phyloP scores from a whole-genome alignment of 2,888 invertebrate species.

The Tanypteryx hageni region DNA sequence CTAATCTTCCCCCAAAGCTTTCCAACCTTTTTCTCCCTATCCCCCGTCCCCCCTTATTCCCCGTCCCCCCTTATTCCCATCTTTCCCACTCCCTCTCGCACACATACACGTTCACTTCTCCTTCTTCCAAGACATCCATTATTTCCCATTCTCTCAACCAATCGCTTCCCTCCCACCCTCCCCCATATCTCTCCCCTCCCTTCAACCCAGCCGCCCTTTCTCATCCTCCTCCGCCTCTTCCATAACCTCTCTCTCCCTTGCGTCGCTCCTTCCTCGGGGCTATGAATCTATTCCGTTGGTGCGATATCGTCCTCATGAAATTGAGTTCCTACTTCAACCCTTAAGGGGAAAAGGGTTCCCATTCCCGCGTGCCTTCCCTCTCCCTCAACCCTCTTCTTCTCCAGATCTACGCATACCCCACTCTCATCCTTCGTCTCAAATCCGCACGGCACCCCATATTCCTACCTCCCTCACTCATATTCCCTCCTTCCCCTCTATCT shows the following conservation, averaged over 20 bases:
- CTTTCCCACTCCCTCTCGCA: background rate
- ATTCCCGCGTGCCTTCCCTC: background rate
- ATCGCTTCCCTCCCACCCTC: slow-evolving; percentile 17
- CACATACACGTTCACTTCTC: background rate
- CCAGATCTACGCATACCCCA: background rate
- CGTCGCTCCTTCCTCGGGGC: slow-evolving; percentile 36
- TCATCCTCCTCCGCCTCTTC: background rate
- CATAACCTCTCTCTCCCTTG: background rate
- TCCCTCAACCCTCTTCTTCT: background rate
- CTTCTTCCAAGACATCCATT: background rate
- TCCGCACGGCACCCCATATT: background rate
- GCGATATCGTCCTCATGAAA: slow-evolving; percentile 62
- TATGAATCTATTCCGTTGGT: slow-evolving; percentile 60
- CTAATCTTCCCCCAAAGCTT: background rate
- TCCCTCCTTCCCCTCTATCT: background rate
- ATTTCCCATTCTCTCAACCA: slow-evolving; percentile 53
- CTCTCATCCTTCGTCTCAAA: slow-evolving; percentile 7
- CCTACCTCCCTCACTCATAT: background rate
- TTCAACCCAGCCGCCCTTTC: background rate
- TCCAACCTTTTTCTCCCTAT: background rate
- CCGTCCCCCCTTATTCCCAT: background rate
- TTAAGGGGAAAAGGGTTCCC: slow-evolving; percentile 45
- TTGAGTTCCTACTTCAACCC: slow-evolving; percentile 60
- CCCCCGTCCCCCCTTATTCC: background rate
- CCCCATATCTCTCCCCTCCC: background rate